Evolutionary conservation across 2,113 vertebrate genomes (phyloP).

Genomic region (Callionymus lyra): DNA sequence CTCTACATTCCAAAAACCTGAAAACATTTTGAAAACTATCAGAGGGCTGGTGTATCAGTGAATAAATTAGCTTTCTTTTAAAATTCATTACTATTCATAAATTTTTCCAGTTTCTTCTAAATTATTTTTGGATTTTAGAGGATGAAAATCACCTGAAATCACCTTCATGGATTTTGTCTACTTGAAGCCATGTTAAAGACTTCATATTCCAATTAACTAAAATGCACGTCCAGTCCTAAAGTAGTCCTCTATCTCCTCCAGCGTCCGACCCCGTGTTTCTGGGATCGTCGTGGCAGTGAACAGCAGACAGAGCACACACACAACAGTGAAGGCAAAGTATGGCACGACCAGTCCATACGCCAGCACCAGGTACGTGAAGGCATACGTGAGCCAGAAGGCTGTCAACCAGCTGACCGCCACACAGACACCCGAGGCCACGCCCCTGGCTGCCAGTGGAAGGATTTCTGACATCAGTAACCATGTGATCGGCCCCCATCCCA

Average conservation of each 20-base stretch:
- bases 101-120: too few species aligned
- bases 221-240: slow-evolving; percentile 74
- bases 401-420: slow-evolving; percentile 88
- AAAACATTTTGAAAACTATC: too few species aligned
- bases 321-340: slow-evolving; percentile 77
- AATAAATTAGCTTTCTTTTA: too few species aligned
- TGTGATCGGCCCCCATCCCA: slow-evolving; percentile 97
- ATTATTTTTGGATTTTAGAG: too few species aligned
- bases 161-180: too few species aligned
- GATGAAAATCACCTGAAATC: too few species aligned
- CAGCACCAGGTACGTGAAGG: slow-evolving; percentile 76
- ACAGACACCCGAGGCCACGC: slow-evolving; percentile 81
- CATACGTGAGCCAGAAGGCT: slow-evolving; percentile 77
- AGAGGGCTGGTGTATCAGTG: too few species aligned
- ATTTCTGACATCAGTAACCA: slow-evolving; percentile 97
- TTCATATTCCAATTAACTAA: not conserved
- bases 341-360: slow-evolving; percentile 74
- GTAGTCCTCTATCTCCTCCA: slow-evolving; percentile 91
- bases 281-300: slow-evolving; percentile 83
- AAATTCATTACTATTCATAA: too few species aligned
- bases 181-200: too few species aligned
- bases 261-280: slow-evolving; percentile 80
- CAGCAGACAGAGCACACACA: slow-evolving; percentile 73
- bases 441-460: slow-evolving; percentile 79
- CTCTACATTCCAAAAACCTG: too few species aligned